A percentile compares a stretch with the other conserved stretches of the same genome.
These are phyloP conservation scores for Crocuta crocuta DNA, from an alignment of 2,113 vertebrate genomes.

Conservation along the genomic window DNA sequence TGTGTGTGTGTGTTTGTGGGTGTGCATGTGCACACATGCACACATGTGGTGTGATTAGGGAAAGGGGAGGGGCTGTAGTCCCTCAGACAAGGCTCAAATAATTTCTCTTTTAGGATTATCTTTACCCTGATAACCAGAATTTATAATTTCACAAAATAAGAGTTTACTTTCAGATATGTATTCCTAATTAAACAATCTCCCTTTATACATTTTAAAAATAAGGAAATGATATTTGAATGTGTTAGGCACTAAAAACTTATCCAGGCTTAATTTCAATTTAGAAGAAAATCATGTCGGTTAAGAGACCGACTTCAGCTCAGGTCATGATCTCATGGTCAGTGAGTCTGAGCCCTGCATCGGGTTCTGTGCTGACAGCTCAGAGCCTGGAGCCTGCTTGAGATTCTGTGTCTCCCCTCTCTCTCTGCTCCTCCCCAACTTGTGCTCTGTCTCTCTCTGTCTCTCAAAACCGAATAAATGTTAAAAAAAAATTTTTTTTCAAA, in stretches of 20 bases:
- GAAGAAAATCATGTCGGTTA: background rate
- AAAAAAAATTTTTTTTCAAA: too few relatives aligned
- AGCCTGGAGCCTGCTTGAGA: too few relatives aligned
- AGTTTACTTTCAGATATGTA: background rate
- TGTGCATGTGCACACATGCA: background rate
- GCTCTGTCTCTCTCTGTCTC: too few relatives aligned
- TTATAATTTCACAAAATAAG: background rate
- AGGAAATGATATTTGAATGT: background rate
- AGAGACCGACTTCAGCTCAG: too few relatives aligned
- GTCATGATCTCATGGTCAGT: too few relatives aligned
- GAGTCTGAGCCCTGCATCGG: too few relatives aligned
- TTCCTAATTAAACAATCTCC: constrained; percentile 47
- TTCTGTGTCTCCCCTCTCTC: too few relatives aligned
- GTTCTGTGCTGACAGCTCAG: too few relatives aligned
- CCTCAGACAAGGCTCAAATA: background rate
- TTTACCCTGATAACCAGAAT: background rate
- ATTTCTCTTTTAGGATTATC: background rate
- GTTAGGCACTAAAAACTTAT: background rate
- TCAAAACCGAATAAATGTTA: too few relatives aligned
- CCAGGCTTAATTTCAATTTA: background rate
- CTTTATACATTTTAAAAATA: background rate
- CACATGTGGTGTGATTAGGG: background rate
- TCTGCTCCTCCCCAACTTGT: too few relatives aligned
- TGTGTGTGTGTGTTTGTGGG: background rate
- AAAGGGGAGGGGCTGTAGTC: background rate